A percentile compares a stretch with the other conserved stretches of the same genome.
phyloP scores from a whole-genome alignment of 2,113 vertebrate species.

The Sebastes schlegelii region DNA sequence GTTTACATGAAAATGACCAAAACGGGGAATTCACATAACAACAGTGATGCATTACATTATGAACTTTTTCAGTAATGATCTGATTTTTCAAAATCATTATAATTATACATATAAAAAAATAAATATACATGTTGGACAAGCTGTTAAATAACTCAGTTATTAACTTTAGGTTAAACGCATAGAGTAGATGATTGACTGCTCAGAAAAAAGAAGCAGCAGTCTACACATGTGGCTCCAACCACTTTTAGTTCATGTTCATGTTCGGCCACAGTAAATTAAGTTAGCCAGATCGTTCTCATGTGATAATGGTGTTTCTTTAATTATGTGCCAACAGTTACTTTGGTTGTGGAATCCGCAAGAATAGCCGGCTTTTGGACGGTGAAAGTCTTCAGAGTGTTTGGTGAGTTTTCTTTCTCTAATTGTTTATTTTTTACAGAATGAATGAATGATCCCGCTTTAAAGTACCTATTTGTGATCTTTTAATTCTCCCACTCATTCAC shows the following conservation, averaged over 20 bases:
- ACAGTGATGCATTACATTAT: not conserved
- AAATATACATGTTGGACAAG: not conserved
- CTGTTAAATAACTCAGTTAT: not conserved
- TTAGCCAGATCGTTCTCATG: constrained; percentile 60
- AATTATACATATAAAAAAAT: not conserved
- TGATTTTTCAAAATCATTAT: too few relatives aligned
- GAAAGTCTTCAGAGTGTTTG: not conserved
- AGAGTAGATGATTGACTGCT: not conserved
- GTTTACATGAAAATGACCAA: not conserved
- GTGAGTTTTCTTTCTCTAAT: constrained; percentile 33
- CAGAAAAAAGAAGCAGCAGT: not conserved
- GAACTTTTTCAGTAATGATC: not conserved
- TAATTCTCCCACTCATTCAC: not conserved
- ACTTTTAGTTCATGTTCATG: constrained; percentile 23
- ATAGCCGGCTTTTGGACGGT: not conserved
- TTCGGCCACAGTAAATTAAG: constrained; percentile 52
- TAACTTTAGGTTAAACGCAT: not conserved
- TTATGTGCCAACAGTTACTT: constrained; percentile 25
- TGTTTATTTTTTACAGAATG: not conserved
- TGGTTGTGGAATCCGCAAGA: not conserved
- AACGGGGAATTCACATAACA: not conserved
- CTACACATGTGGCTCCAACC: not conserved
- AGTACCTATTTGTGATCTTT: not conserved
- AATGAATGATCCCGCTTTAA: not conserved
- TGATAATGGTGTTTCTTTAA: constrained; percentile 50